Conservation (phyloP, 2,797 vertebrate species). For the Leptoclinus maculatus region DNA sequence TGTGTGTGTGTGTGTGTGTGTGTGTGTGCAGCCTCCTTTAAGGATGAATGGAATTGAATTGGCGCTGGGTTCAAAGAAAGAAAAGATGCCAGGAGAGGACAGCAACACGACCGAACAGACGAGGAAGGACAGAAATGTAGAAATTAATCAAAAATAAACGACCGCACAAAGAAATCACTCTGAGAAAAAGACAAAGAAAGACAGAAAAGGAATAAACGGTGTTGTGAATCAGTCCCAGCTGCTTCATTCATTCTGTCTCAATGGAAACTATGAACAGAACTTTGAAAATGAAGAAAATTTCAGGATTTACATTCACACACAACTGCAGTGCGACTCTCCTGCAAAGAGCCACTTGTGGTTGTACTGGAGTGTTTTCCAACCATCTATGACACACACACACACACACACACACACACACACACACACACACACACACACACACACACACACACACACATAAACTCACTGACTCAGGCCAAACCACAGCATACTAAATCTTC, state of each 20-base stretch:
- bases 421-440: constrained; percentile 16
- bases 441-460: constrained; percentile 8
- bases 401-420: constrained; percentile 16
- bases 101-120: not conserved
- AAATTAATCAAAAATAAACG: constrained; percentile 2
- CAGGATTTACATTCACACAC: constrained; percentile 24
- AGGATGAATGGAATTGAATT: constrained; percentile 55
- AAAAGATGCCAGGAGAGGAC: constrained; percentile 10
- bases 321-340: constrained; percentile 35
- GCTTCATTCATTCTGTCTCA: constrained; percentile 47
- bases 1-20: constrained; percentile 25
- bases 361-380: constrained; percentile 52
- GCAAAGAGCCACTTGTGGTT: constrained; percentile 62
- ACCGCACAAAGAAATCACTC: not conserved
- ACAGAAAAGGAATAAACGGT: not conserved
- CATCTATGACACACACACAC: constrained; percentile 22
- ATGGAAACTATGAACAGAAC: constrained; percentile 59
- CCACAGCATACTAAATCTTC: constrained; percentile 58
- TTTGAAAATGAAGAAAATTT: constrained; percentile 66
- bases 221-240: constrained; percentile 54
- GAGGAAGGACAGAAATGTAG: not conserved
- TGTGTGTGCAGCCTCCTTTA: constrained; percentile 11
- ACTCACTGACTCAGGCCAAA: constrained; percentile 43
- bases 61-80: constrained; percentile 30
- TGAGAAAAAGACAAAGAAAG: not conserved